These are phyloP conservation scores for Lithobates sylvaticus DNA, from an alignment of 2,797 vertebrate genomes.

Conservation along the genomic window DNA sequence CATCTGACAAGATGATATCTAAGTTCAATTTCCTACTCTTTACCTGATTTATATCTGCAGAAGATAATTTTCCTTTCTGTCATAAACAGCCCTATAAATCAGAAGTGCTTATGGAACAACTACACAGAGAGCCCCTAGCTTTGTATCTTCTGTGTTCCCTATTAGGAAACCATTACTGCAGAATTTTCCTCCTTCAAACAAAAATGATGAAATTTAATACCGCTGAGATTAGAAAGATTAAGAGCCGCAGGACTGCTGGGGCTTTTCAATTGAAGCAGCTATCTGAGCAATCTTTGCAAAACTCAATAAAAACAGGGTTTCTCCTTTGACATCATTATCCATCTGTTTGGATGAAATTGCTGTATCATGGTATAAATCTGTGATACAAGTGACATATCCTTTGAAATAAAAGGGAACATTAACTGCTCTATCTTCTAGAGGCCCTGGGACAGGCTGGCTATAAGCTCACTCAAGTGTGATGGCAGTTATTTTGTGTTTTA, in stretches of 20 bases:
- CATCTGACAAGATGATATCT: slow-evolving; percentile 99
- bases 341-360: slow-evolving; percentile 99
- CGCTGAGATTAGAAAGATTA: slow-evolving; percentile 98
- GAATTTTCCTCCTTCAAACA: slow-evolving; percentile 99
- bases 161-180: slow-evolving; percentile 99
- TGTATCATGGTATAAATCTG: slow-evolving; percentile 99
- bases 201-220: slow-evolving; percentile 99
- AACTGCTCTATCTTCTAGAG: slow-evolving; percentile 99
- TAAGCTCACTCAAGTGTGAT: slow-evolving; percentile 99
- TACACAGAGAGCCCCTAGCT: slow-evolving; percentile 90
- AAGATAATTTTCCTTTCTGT: slow-evolving; percentile 99
- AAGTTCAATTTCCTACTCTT: slow-evolving; percentile 99
- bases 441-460: slow-evolving; percentile 99
- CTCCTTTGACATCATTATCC: slow-evolving; percentile 99
- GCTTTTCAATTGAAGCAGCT: slow-evolving; percentile 90
- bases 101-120: slow-evolving; percentile 98
- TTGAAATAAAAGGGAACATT: slow-evolving; percentile 99
- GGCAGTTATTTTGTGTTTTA: slow-evolving; percentile 99
- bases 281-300: slow-evolving; percentile 98
- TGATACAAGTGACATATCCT: slow-evolving; percentile 99
- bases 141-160: slow-evolving; percentile 97
- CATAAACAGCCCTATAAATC: slow-evolving; percentile 99
- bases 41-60: slow-evolving; percentile 99
- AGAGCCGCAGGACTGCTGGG: slow-evolving; percentile 90
- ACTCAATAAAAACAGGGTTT: slow-evolving; percentile 98